Conservation (phyloP, 2,113 vertebrate genomes). For the Apteryx owenii region DNA sequence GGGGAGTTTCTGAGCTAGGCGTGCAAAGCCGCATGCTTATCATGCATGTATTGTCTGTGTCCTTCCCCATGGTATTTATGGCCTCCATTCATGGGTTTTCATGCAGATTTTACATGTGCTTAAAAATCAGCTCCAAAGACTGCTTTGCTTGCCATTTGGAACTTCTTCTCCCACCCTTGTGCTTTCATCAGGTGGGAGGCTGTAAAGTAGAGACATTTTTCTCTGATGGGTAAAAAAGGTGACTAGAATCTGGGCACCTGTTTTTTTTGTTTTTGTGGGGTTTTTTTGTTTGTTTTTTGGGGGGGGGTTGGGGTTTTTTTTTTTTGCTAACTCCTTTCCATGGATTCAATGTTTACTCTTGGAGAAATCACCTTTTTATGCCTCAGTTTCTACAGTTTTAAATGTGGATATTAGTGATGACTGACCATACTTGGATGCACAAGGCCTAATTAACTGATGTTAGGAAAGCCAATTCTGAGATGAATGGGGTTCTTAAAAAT, state of each 20-base stretch:
- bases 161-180: background rate
- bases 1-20: constrained; percentile 77
- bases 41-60: constrained; percentile 29
- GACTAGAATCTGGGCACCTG: background rate
- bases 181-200: background rate
- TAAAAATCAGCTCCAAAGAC: background rate
- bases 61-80: constrained; percentile 32
- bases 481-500: background rate
- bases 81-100: background rate
- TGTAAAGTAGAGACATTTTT: background rate
- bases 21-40: constrained; percentile 56
- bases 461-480: constrained; percentile 20
- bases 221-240: background rate
- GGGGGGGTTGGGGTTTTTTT: too few species aligned
- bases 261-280: background rate
- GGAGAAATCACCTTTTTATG: background rate
- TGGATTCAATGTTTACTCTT: background rate
- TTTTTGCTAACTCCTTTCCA: background rate
- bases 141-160: background rate
- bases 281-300: too few species aligned
- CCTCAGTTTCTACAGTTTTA: background rate
- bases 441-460: background rate
- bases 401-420: background rate
- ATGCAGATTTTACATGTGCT: constrained; percentile 5
- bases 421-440: background rate